These are phyloP conservation scores for Sitophilus oryzae DNA, from an alignment of 1,140 invertebrate genomes.

Conservation along the genomic window DNA sequence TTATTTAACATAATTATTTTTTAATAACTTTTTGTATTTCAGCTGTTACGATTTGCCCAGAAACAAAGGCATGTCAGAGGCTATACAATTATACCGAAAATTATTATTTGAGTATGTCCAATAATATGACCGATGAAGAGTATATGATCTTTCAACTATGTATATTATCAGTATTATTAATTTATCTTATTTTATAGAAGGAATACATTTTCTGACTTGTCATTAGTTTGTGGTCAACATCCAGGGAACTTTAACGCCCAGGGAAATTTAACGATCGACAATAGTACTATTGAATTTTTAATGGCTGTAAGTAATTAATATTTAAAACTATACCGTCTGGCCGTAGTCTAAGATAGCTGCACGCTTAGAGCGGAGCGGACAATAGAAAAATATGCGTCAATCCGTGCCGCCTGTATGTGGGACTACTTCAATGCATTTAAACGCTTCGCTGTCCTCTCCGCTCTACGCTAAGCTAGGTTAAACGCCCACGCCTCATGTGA, in stretches of 20 bases:
- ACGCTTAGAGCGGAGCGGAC: too few relatives aligned
- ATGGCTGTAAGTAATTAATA: constrained; percentile 39
- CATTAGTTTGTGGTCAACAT: constrained; percentile 51
- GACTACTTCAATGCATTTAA: too few relatives aligned
- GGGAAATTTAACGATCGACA: constrained; percentile 40
- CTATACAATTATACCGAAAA: constrained; percentile 43
- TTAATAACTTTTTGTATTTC: too few relatives aligned
- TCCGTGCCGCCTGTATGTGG: neutral
- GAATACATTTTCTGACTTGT: constrained; percentile 46
- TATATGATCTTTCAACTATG: constrained; percentile 27
- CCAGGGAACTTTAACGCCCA: constrained; percentile 43
- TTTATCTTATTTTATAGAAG: constrained; percentile 36
- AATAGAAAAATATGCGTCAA: too few relatives aligned
- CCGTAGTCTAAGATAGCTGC: neutral
- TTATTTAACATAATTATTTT: too few relatives aligned
- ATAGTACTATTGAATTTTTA: constrained; percentile 47
- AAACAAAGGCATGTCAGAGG: constrained; percentile 43
- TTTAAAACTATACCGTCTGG: neutral
- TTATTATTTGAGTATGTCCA: constrained; percentile 28
- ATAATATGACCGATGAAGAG: constrained; percentile 50
- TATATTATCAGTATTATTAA: neutral
- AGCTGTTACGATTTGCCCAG: constrained; percentile 52
- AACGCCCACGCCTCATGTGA: too few relatives aligned
- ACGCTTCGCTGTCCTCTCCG: too few relatives aligned
- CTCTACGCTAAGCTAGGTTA: too few relatives aligned